Conservation (phyloP, 2,888 invertebrate species). For the Spicauda simplicius region DNA sequence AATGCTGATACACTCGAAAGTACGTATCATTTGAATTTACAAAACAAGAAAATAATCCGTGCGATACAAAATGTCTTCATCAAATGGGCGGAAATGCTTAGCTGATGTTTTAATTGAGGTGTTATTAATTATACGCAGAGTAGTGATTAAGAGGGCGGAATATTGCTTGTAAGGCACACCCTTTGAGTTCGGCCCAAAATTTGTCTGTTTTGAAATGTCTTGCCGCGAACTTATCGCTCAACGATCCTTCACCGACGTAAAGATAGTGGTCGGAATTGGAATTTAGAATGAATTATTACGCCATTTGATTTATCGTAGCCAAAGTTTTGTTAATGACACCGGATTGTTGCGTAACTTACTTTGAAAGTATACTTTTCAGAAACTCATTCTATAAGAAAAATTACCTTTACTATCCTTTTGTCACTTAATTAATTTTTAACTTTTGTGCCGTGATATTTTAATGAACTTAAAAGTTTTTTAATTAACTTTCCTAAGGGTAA, state of each 20-base stretch:
- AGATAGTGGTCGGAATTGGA: conserved; percentile 3
- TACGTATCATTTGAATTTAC: background rate
- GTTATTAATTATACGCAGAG: conserved; percentile 77
- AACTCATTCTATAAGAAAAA: background rate
- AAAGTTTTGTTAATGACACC: conserved; percentile 6
- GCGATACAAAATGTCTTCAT: conserved; percentile 47
- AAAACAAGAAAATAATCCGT: conserved; percentile 2
- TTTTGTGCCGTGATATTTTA: too few relatives aligned
- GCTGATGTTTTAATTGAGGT: conserved; percentile 80
- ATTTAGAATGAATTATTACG: conserved; percentile 3
- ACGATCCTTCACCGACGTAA: conserved; percentile 47
- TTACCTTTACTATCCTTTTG: too few relatives aligned
- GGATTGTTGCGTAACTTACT: background rate
- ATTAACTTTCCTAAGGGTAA: too few relatives aligned
- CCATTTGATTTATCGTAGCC: conserved; percentile 30
- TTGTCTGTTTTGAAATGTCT: conserved; percentile 47
- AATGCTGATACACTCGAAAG: background rate
- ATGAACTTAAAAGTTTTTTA: too few relatives aligned
- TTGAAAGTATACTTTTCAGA: background rate
- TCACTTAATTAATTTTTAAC: too few relatives aligned
- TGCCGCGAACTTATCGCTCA: conserved; percentile 57
- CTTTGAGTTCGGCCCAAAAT: conserved; percentile 57
- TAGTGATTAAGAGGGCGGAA: conserved; percentile 78
- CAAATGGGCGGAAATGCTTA: conserved; percentile 68
- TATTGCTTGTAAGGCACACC: conserved; percentile 69